Base-by-base conservation (phyloP, 2,888 invertebrate genomes). In the Sinodicranocentrus sp. region DNA sequence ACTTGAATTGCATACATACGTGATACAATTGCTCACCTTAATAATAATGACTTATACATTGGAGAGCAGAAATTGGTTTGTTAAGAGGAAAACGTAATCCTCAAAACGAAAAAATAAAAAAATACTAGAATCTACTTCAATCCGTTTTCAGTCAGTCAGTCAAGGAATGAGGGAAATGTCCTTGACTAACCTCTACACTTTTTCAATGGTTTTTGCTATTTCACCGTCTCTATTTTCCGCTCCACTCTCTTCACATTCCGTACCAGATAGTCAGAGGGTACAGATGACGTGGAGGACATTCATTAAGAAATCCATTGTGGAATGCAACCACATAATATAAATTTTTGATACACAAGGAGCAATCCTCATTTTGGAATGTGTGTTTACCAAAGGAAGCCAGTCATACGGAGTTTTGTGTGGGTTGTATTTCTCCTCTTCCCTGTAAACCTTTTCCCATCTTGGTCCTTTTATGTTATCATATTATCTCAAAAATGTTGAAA, bases 81-180 rank as follows among this genome's bases (percentile, higher is more conserved):
- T 75, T 75, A n/a, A 75, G 73, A 15, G 39, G 72, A 72, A 72
- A 57, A 72, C 61, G 65, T 75, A 25, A 61, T 48, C 28, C 44
- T 39, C 48, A 75, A 63, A 67, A 76, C n/a, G n/a, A n/a, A n/a
- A n/a, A n/a, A n/a, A n/a, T n/a, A n/a, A n/a, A n/a, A n/a, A n/a
- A n/a, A n/a, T n/a, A n/a, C n/a, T n/a, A n/a, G n/a, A n/a, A n/a
- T n/a, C n/a, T n/a, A n/a, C n/a, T 77, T 28, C 44, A 77, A 68
- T 77, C 68, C 77, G 43, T 65, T 77, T 77, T 48, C n/a, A 10
- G 48, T 48, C 68, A 77, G 77, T 68, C 77, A 57, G 76, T 39
- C 52, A 54, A 54, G 43, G 67, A 52, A 75, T 67, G 57, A 76
- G 59, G 52, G 33, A 57, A 77, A 68, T 68, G 77, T 77, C 77